These are phyloP conservation scores for Conus betulinus DNA, from an alignment of 1,140 invertebrate species.

Conservation along the genomic window DNA sequence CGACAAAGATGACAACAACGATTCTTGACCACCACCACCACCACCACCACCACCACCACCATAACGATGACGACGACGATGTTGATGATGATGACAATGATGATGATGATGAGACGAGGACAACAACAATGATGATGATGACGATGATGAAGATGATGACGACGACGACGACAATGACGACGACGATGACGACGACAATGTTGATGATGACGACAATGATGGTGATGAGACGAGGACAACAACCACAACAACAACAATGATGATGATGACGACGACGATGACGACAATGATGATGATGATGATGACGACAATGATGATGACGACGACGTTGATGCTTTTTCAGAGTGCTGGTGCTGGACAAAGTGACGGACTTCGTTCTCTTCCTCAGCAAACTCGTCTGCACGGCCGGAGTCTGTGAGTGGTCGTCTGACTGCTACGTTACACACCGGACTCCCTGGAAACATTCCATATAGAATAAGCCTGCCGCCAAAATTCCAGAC, in stretches of 20 bases:
- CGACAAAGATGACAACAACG: too few species aligned
- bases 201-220: slow-evolving; percentile 8
- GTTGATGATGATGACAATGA: too few species aligned
- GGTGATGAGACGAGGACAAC: slow-evolving; percentile 14
- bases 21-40: too few species aligned
- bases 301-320: slow-evolving; percentile 15
- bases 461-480: too few species aligned
- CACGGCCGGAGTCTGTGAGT: slow-evolving; percentile 82
- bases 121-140: too few species aligned
- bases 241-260: neutral
- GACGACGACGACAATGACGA: slow-evolving; percentile 12
- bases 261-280: slow-evolving; percentile 36
- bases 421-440: too few species aligned
- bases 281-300: slow-evolving; percentile 32
- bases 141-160: slow-evolving; percentile 17
- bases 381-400: slow-evolving; percentile 92
- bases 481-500: too few species aligned
- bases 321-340: neutral
- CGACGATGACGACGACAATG: slow-evolving; percentile 9
- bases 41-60: too few species aligned
- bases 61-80: too few species aligned
- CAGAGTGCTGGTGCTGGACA: slow-evolving; percentile 91
- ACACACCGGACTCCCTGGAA: too few species aligned
- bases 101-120: slow-evolving; percentile 17
- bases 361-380: slow-evolving; percentile 93